Evolutionary conservation across 2,797 vertebrate genomes (phyloP).

Genomic region (Typhlichthys eigenmanni): DNA sequence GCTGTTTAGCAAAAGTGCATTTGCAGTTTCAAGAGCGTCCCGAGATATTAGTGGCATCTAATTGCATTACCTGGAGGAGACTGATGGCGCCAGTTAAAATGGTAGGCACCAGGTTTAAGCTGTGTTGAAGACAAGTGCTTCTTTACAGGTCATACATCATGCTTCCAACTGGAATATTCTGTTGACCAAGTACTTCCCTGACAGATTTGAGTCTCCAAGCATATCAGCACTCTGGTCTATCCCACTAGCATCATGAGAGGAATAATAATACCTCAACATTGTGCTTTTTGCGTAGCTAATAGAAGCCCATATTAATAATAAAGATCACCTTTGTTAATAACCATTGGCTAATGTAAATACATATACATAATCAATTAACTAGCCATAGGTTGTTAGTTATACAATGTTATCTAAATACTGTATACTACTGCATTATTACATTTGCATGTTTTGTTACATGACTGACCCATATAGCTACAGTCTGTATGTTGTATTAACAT

Average conservation of each 20-base stretch:
- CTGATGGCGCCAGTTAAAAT: conserved; percentile 85
- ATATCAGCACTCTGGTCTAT: conserved; percentile 28
- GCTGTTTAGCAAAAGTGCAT: conserved; percentile 83
- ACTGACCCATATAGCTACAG: too few relatives aligned
- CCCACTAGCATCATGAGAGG: conserved; percentile 62
- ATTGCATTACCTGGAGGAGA: conserved; percentile 87
- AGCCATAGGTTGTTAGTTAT: too few relatives aligned
- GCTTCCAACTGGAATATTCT: conserved; percentile 80
- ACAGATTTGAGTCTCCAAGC: conserved; percentile 71
- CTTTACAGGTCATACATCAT: conserved; percentile 81
- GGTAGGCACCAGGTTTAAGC: conserved; percentile 73
- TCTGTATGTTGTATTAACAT: too few relatives aligned
- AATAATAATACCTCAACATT: conserved; percentile 58
- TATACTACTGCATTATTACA: too few relatives aligned
- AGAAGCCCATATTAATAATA: conserved; percentile 34
- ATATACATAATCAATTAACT: too few relatives aligned
- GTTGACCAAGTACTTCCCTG: conserved; percentile 83
- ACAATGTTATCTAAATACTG: too few relatives aligned
- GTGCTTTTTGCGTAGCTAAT: conserved; percentile 47
- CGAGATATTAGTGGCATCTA: conserved; percentile 85
- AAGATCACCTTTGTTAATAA: too few relatives aligned
- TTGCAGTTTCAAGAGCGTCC: conserved; percentile 84
- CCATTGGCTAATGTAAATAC: too few relatives aligned
- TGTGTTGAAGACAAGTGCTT: conserved; percentile 82
- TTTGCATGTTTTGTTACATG: too few relatives aligned